Conservation (phyloP, 2,797 vertebrate species). For the Danio albolineatus region DNA sequence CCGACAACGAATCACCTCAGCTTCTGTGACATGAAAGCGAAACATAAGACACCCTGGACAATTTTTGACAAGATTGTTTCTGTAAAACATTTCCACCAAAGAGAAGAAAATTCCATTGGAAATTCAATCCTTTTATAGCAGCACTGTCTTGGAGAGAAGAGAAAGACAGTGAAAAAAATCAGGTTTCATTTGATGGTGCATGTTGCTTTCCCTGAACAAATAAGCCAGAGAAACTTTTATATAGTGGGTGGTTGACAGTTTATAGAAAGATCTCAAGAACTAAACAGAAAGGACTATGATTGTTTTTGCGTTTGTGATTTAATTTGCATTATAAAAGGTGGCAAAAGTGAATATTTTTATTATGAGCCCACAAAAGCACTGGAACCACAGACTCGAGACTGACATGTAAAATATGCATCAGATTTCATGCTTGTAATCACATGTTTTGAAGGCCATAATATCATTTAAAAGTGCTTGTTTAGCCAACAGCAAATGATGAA, state of each 20-base stretch:
- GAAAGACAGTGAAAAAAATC: too few relatives aligned
- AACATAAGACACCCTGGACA: background rate
- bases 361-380: background rate
- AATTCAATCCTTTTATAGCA: background rate
- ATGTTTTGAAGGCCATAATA: slow-evolving; percentile 48
- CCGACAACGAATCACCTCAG: background rate
- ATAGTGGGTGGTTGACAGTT: slow-evolving; percentile 25
- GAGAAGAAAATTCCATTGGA: background rate
- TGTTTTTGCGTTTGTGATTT: background rate
- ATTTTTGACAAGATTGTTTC: background rate
- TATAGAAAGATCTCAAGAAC: slow-evolving; percentile 25
- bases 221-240: slow-evolving; percentile 11
- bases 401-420: slow-evolving; percentile 25
- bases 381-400: slow-evolving; percentile 8
- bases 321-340: slow-evolving; percentile 21
- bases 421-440: slow-evolving; percentile 44
- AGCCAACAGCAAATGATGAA: slow-evolving; percentile 53
- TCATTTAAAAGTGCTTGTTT: slow-evolving; percentile 57
- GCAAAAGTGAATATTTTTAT: background rate
- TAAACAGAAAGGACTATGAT: background rate
- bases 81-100: background rate
- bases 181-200: background rate
- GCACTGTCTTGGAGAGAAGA: background rate
- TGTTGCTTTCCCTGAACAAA: slow-evolving; percentile 23
- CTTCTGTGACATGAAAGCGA: background rate